phyloP scores from a whole-genome alignment of 1,140 invertebrate species.

The Pseudomyrmex concolor region DNA sequence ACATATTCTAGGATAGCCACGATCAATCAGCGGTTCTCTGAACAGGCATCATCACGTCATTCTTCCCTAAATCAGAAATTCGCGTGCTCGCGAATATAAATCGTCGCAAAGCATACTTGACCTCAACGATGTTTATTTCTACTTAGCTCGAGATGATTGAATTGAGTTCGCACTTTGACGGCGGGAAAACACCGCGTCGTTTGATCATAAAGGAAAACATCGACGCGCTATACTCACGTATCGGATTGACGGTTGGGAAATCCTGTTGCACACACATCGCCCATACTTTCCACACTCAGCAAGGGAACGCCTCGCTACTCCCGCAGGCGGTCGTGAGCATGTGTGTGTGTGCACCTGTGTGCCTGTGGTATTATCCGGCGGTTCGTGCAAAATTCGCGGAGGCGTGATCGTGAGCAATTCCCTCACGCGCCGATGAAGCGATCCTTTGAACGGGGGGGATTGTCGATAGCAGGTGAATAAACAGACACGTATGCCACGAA shows the following conservation, averaged over 20 bases:
- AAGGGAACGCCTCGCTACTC: conserved; percentile 40
- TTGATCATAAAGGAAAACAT: conserved; percentile 22
- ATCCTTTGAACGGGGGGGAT: conserved; percentile 53
- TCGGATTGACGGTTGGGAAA: conserved; percentile 43
- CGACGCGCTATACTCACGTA: not conserved
- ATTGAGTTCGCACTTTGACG: not conserved
- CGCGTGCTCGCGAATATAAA: not conserved
- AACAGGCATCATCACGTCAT: not conserved
- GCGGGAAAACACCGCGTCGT: not conserved
- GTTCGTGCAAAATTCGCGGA: conserved; percentile 70
- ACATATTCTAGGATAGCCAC: conserved; percentile 36
- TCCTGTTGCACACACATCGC: conserved; percentile 52
- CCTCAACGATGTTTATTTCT: not conserved
- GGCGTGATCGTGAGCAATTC: conserved; percentile 71
- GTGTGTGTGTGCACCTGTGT: not conserved
- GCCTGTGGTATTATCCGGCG: conserved; percentile 33
- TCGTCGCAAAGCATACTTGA: not conserved
- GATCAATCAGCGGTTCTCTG: conserved; percentile 29
- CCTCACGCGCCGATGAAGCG: conserved; percentile 57
- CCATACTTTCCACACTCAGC: conserved; percentile 33
- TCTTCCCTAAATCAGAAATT: not conserved
- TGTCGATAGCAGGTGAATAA: conserved; percentile 62
- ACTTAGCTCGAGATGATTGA: not conserved
- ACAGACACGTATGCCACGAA: conserved; percentile 32
- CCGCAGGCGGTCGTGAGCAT: not conserved